Evolutionary conservation across 1,140 invertebrate genomes (phyloP).

Genomic region (Listronotus oregonensis): DNA sequence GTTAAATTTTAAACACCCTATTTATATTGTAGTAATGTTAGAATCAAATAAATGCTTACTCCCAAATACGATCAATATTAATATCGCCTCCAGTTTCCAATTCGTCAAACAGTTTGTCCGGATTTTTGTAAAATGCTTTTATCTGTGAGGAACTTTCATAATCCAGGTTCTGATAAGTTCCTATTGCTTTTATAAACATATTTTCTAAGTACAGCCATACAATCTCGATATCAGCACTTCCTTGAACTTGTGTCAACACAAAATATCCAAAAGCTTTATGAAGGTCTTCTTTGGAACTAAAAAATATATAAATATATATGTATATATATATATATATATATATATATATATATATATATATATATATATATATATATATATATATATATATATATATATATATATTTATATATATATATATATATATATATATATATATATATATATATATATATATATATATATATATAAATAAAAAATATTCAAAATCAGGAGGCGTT

Average conservation of each 20-base stretch:
- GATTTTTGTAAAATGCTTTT: conserved; percentile 60
- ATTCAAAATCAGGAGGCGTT: too few species aligned
- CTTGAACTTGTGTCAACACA: conserved; percentile 38
- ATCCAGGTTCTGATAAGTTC: conserved; percentile 48
- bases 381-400: neutral
- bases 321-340: conserved; percentile 9
- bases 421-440: too few species aligned
- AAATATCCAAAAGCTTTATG: conserved; percentile 31
- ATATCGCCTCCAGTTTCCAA: conserved; percentile 61
- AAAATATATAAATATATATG: conserved; percentile 15
- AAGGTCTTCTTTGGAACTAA: conserved; percentile 8
- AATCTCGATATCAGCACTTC: conserved; percentile 45
- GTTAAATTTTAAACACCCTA: too few species aligned
- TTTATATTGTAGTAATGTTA: too few species aligned
- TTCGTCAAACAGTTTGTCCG: conserved; percentile 56
- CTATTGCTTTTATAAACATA: conserved; percentile 56
- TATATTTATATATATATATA: too few species aligned
- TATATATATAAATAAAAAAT: too few species aligned
- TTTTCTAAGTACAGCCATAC: conserved; percentile 55
- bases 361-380: conserved; percentile 1
- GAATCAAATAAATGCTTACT: conserved; percentile 45
- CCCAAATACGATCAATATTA: conserved; percentile 61
- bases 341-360: conserved; percentile 6
- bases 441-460: too few species aligned
- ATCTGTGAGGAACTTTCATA: conserved; percentile 44